phyloP scores from a whole-genome alignment of 2,888 invertebrate species.

The Erpobdella octoculata region DNA sequence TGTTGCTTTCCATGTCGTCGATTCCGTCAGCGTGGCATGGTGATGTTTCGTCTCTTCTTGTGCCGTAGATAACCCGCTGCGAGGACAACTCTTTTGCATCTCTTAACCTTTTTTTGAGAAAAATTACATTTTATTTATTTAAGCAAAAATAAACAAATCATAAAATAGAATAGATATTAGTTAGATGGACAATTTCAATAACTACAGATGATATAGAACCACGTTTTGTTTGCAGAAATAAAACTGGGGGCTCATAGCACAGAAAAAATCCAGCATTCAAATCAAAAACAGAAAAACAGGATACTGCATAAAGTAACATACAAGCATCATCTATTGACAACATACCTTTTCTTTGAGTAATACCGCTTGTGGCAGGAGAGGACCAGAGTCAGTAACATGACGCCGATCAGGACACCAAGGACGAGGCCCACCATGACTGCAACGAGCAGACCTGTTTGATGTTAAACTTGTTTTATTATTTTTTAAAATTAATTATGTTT shows the following conservation, averaged over 20 bases:
- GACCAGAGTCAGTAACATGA: constrained; percentile 27
- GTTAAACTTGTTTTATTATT: not conserved
- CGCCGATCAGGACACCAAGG: constrained; percentile 28
- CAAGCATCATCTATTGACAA: too few species aligned
- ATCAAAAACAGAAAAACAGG: not conserved
- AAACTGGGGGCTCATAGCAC: not conserved
- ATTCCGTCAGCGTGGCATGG: not conserved
- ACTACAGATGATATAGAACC: too few species aligned
- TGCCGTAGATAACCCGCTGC: constrained; percentile 13
- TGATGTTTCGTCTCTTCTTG: not conserved
- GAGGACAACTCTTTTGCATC: constrained; percentile 22
- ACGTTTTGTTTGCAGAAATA: not conserved
- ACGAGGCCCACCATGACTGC: constrained; percentile 31
- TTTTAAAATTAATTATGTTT: not conserved
- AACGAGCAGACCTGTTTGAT: constrained; percentile 24
- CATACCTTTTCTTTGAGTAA: constrained; percentile 24
- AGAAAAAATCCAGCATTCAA: not conserved
- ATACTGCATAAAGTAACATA: not conserved
- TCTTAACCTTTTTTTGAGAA: not conserved
- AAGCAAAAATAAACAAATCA: too few species aligned
- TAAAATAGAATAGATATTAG: too few species aligned
- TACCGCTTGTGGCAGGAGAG: constrained; percentile 29
- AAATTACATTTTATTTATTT: not conserved
- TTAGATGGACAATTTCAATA: too few species aligned
- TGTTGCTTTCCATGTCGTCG: constrained; percentile 24